phyloP scores from a whole-genome alignment of 2,888 invertebrate species.

The Beris chalybata region DNA sequence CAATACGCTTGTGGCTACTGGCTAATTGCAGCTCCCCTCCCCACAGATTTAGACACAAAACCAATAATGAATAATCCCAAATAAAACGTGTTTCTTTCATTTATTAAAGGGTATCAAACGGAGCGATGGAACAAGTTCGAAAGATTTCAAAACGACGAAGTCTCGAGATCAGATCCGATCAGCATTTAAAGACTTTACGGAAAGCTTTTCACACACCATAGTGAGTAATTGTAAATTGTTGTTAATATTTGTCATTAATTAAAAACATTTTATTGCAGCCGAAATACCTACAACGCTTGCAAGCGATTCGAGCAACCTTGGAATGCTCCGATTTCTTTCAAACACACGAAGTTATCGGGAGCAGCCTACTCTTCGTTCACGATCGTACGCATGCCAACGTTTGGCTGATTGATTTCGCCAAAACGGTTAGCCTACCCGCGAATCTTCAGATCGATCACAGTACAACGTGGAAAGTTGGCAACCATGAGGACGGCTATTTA shows the following conservation, averaged over 20 bases:
- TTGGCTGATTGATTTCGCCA: conserved; percentile 98
- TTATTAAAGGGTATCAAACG: conserved; percentile 72
- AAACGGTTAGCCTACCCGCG: conserved; percentile 81
- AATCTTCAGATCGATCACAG: conserved; percentile 76
- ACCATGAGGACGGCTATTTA: conserved; percentile 95
- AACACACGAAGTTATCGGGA: conserved; percentile 91
- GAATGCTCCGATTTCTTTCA: conserved; percentile 88
- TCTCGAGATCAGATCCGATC: conserved; percentile 78
- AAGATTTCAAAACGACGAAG: conserved; percentile 94
- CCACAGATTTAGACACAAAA: no score
- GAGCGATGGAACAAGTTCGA: conserved; percentile 86
- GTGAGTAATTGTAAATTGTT: conserved; percentile 60
- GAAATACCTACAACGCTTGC: conserved; percentile 81
- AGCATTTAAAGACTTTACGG: conserved; percentile 80
- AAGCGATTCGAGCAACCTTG: conserved; percentile 79
- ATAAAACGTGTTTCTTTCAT: no score
- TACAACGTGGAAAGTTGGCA: conserved; percentile 88
- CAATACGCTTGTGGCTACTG: no score
- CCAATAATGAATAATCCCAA: no score
- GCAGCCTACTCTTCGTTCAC: conserved; percentile 92
- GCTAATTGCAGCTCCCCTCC: no score
- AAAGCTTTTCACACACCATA: conserved; percentile 74
- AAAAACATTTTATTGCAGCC: conserved; percentile 59
- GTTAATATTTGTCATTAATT: conserved; percentile 21
- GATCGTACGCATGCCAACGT: conserved; percentile 85